Percentiles rank a stretch among this genome's conserved stretches.
Evolutionary conservation across 2,888 invertebrate genomes (phyloP).

Genomic region (Meghimatium bilineatum): DNA sequence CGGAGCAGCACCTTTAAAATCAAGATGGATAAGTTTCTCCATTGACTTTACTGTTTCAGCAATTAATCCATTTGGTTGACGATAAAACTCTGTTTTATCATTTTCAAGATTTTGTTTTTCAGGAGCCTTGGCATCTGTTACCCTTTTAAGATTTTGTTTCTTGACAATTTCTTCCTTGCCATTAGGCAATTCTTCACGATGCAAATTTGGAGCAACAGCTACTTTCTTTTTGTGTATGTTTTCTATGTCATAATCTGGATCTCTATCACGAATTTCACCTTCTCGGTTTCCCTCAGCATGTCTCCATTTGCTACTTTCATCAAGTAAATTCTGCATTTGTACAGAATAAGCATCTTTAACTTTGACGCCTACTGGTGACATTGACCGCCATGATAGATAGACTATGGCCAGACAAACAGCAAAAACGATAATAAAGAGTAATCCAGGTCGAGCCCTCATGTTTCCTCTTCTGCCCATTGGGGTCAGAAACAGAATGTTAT

Average conservation of each 20-base stretch:
- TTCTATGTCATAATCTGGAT: slow-evolving; percentile 29
- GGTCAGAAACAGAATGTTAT: neutral
- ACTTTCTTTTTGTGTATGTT: neutral
- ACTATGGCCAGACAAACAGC: slow-evolving; percentile 38
- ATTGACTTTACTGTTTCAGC: slow-evolving; percentile 46
- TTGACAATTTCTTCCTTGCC: neutral
- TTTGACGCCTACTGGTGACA: slow-evolving; percentile 16
- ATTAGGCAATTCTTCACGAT: neutral
- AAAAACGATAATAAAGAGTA: slow-evolving; percentile 34
- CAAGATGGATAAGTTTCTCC: slow-evolving; percentile 85
- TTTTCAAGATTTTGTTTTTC: neutral
- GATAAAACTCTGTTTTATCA: neutral
- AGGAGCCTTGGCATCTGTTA: neutral
- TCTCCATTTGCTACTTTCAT: neutral
- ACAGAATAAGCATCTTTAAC: slow-evolving; percentile 5
- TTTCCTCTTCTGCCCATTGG: slow-evolving; percentile 41
- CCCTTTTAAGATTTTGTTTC: neutral
- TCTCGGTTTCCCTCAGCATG: neutral
- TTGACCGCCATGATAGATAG: slow-evolving; percentile 41
- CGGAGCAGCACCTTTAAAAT: slow-evolving; percentile 89
- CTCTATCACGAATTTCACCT: slow-evolving; percentile 11
- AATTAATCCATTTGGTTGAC: neutral
- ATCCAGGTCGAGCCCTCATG: slow-evolving; percentile 41
- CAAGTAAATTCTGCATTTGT: neutral
- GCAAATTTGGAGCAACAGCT: neutral